phyloP scores from a whole-genome alignment of 23 tunicate species.

The Oikopleura vanhoeffeni region DNA sequence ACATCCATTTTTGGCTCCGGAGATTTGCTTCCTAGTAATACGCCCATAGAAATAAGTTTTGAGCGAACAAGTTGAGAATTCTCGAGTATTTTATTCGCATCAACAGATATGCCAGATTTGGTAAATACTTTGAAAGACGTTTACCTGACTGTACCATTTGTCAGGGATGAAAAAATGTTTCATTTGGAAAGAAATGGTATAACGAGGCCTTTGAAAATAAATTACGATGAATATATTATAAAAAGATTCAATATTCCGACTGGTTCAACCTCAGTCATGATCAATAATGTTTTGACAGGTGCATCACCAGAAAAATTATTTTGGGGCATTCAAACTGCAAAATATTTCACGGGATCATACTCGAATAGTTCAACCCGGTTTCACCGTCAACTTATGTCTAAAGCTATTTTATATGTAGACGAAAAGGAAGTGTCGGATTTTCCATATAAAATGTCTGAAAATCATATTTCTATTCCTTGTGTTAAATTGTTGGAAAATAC shows the following conservation, averaged over 20 bases:
- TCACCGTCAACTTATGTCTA: not conserved
- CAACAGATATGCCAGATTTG: not conserved
- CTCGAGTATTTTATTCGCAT: not conserved
- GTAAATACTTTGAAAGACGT: not conserved
- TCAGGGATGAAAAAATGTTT: not conserved
- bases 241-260: not conserved
- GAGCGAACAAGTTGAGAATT: not conserved
- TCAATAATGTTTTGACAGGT: not conserved
- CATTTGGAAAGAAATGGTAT: not conserved
- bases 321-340: not conserved
- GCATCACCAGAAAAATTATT: not conserved
- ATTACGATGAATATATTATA: not conserved
- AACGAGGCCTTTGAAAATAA: not conserved
- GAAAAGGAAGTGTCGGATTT: not conserved
- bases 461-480: not conserved
- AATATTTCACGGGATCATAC: not conserved
- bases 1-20: not conserved
- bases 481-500: not conserved
- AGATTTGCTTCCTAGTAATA: not conserved
- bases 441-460: not conserved
- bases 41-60: not conserved
- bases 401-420: not conserved
- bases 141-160: not conserved
- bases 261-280: not conserved
- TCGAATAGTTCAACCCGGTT: not conserved